These are phyloP conservation scores for Calonectris borealis DNA, from an alignment of 2,113 vertebrate species.

Conservation along the genomic window DNA sequence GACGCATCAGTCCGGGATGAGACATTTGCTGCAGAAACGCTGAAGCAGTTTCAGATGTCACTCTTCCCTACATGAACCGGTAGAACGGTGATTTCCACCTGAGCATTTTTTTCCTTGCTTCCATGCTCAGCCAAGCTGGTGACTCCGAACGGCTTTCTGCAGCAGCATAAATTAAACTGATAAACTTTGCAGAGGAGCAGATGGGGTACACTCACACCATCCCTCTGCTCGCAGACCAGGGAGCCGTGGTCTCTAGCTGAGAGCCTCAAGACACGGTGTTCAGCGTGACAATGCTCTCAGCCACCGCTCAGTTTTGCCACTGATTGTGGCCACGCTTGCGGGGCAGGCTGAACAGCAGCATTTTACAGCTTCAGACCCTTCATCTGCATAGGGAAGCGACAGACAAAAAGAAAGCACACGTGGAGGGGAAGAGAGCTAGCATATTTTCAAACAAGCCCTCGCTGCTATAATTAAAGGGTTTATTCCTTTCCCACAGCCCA, in stretches of 20 bases:
- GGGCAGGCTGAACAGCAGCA: not conserved
- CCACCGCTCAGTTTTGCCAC: not conserved
- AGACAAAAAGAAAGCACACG: not conserved
- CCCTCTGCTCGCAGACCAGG: not conserved
- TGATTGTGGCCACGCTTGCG: accelerated
- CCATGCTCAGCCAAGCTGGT: not conserved
- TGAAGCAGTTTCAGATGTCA: not conserved
- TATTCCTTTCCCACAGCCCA: constrained; percentile 24
- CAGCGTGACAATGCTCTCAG: accelerated
- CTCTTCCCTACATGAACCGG: not conserved
- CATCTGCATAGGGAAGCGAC: not conserved
- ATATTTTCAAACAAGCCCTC: not conserved
- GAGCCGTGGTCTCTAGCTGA: accelerated
- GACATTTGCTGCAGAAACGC: not conserved
- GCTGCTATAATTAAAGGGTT: constrained; percentile 11
- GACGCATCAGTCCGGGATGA: accelerated
- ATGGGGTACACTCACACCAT: not conserved
- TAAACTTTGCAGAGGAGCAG: not conserved
- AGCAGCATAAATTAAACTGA: not conserved
- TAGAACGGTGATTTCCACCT: not conserved
- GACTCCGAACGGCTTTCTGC: accelerated
- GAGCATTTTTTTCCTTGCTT: not conserved
- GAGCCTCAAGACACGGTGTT: accelerated
- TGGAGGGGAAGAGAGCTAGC: not conserved
- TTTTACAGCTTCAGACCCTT: not conserved